These are phyloP conservation scores for Polypedilum vanderplanki DNA, from an alignment of 1,140 invertebrate genomes.

Conservation along the genomic window DNA sequence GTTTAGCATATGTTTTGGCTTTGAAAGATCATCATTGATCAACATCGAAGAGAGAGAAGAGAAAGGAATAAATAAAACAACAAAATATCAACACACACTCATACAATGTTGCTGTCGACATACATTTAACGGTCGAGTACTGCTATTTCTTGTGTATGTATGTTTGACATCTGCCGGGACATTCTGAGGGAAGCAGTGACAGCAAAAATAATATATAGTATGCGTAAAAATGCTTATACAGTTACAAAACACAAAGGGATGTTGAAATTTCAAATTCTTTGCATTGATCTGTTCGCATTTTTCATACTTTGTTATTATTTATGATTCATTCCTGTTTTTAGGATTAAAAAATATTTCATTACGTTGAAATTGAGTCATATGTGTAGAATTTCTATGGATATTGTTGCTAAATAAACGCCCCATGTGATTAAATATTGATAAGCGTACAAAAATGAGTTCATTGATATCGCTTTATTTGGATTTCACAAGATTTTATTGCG, in stretches of 20 bases:
- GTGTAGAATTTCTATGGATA: too few species aligned
- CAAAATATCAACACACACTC: not conserved
- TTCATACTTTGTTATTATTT: too few species aligned
- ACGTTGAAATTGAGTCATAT: too few species aligned
- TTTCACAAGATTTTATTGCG: too few species aligned
- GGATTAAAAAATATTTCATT: too few species aligned
- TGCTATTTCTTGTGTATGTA: not conserved
- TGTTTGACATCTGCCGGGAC: not conserved
- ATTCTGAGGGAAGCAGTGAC: not conserved
- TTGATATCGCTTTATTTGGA: too few species aligned
- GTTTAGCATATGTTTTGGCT: slow-evolving; percentile 17
- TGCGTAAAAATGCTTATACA: slow-evolving; percentile 12
- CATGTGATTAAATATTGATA: too few species aligned
- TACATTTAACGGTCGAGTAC: not conserved
- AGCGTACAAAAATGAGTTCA: too few species aligned
- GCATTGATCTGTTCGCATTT: too few species aligned
- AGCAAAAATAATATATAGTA: not conserved
- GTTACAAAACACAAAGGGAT: not conserved
- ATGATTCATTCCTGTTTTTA: too few species aligned
- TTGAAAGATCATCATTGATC: not conserved
- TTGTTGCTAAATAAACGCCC: too few species aligned
- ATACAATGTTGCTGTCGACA: not conserved
- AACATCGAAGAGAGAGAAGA: slow-evolving; percentile 9
- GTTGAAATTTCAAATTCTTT: not conserved
- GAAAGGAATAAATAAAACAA: not conserved